Percentiles rank a stretch among this genome's conserved stretches.
These are phyloP conservation scores for Zeugodacus cucurbitae DNA, from an alignment of 1,140 invertebrate genomes.

Conservation along the genomic window DNA sequence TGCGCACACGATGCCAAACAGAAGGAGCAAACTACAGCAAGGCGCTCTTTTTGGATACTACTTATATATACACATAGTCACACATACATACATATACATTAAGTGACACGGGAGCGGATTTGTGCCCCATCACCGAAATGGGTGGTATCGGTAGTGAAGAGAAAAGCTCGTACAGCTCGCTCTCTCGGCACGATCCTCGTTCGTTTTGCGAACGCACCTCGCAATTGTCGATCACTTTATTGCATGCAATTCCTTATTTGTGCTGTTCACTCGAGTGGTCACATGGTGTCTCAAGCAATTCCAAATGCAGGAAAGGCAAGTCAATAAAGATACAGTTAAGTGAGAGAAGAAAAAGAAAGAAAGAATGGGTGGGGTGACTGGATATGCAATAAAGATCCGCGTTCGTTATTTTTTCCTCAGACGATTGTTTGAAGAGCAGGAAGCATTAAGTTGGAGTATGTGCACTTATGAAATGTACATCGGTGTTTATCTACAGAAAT, in stretches of 20 bases:
- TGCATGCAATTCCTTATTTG: not conserved
- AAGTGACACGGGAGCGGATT: not conserved
- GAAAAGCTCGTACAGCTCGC: not conserved
- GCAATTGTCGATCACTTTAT: not conserved
- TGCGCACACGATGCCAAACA: no score
- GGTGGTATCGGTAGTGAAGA: not conserved
- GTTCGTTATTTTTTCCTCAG: not conserved
- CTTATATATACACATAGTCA: not conserved
- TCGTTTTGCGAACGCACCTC: not conserved
- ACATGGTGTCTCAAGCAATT: not conserved
- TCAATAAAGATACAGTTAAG: not conserved
- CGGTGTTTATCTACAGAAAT: no score
- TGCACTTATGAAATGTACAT: not conserved
- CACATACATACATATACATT: not conserved
- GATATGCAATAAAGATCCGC: constrained; percentile 27
- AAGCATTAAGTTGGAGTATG: not conserved
- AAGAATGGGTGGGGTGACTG: not conserved
- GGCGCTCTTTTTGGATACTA: not conserved
- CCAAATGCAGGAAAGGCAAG: not conserved
- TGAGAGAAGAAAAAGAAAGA: not conserved
- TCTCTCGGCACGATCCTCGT: constrained; percentile 7
- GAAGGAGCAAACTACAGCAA: not conserved
- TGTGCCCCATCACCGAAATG: not conserved
- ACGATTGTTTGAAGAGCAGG: constrained; percentile 16
- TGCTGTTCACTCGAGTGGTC: not conserved